phyloP scores from a whole-genome alignment of 1,140 invertebrate genomes.

The Ooceraea biroi region DNA sequence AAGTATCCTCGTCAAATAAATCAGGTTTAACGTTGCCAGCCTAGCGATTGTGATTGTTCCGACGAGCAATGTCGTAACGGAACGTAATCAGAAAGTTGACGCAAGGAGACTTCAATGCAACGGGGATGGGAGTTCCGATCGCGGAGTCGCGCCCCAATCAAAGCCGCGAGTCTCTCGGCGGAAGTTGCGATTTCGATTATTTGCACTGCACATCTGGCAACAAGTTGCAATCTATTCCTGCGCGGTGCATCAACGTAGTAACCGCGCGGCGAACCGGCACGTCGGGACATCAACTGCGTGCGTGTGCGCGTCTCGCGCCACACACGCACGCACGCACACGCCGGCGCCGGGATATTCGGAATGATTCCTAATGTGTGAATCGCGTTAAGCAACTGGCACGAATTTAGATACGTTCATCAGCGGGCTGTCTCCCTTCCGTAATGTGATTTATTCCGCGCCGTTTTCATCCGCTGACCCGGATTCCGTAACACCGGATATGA shows the following conservation, averaged over 20 bases:
- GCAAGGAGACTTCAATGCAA: background rate
- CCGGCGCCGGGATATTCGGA: conserved; percentile 55
- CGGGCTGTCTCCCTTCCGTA: conserved; percentile 42
- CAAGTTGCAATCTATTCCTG: conserved; percentile 77
- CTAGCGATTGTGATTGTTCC: background rate
- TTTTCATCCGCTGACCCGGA: conserved; percentile 62
- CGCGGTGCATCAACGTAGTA: conserved; percentile 55
- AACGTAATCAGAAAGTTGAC: background rate
- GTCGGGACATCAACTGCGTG: conserved; percentile 35
- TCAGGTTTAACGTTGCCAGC: background rate
- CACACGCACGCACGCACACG: too few species aligned
- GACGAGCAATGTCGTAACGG: background rate
- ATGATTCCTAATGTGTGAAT: conserved; percentile 69
- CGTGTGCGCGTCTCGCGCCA: conserved; percentile 32
- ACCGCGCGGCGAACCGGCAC: conserved; percentile 44
- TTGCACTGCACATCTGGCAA: conserved; percentile 71
- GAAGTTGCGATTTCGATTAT: conserved; percentile 65
- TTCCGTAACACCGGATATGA: conserved; percentile 54
- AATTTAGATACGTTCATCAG: conserved; percentile 69
- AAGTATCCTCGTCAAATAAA: background rate
- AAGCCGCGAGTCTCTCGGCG: conserved; percentile 32
- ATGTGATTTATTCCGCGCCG: conserved; percentile 61
- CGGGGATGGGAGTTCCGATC: conserved; percentile 1
- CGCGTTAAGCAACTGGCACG: conserved; percentile 47
- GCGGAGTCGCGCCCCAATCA: background rate